phyloP scores from a whole-genome alignment of 2,888 invertebrate genomes.

The Trachelus iudaicus region DNA sequence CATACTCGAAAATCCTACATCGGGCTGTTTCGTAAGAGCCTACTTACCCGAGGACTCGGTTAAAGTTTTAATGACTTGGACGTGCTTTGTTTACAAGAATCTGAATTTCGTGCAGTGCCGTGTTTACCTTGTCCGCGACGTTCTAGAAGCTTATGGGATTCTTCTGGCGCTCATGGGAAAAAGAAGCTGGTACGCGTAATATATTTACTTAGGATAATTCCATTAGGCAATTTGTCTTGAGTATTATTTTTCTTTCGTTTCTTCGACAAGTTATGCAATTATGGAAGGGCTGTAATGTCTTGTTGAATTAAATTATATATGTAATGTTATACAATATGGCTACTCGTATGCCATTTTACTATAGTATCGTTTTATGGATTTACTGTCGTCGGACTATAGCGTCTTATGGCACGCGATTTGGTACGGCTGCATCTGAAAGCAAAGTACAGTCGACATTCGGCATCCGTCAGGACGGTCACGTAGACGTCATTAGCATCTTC shows the following conservation, averaged over 20 bases:
- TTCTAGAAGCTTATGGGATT: not conserved
- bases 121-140: not conserved
- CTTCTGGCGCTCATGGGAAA: not conserved
- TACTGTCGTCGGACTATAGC: not conserved
- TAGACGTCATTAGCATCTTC: not conserved
- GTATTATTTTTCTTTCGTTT: not conserved
- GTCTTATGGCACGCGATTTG: not conserved
- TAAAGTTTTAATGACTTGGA: not conserved
- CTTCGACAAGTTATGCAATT: not conserved
- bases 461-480: not conserved
- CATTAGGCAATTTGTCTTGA: not conserved
- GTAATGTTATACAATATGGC: not conserved
- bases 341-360: not conserved
- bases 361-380: not conserved
- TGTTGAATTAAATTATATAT: too few relatives aligned
- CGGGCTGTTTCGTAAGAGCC: not conserved
- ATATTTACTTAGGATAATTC: not conserved
- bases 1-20: not conserved
- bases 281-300: not conserved
- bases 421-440: not conserved
- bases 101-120: not conserved
- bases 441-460: not conserved
- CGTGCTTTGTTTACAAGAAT: not conserved
- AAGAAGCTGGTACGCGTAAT: not conserved
- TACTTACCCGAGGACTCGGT: not conserved